Evolutionary conservation across 2,888 invertebrate species (phyloP).

Genomic region (Drosophila subsilvestris): DNA sequence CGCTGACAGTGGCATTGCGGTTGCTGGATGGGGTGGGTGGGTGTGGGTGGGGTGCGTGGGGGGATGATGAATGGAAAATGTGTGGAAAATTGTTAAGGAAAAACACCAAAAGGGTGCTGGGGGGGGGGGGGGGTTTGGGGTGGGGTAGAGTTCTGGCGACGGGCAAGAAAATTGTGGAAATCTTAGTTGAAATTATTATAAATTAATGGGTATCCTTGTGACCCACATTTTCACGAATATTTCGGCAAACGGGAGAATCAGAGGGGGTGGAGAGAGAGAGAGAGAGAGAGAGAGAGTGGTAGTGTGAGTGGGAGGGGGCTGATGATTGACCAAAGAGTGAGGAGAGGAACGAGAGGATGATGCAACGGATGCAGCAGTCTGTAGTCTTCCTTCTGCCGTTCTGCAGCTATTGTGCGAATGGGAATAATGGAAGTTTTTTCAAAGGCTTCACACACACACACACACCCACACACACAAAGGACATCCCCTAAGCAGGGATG

Average conservation of each 20-base stretch:
- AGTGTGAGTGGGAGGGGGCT: neutral
- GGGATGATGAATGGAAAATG: conserved; percentile 76
- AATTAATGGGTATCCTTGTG: conserved; percentile 79
- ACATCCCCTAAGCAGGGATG: conserved; percentile 57
- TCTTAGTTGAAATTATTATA: conserved; percentile 80
- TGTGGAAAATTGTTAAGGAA: conserved; percentile 74
- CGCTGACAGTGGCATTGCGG: conserved; percentile 76
- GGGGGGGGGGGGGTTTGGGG: neutral
- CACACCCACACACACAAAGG: conserved; percentile 18
- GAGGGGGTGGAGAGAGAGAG: no score
- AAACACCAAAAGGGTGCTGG: conserved; percentile 32
- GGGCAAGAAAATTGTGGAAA: conserved; percentile 75
- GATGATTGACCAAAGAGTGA: conserved; percentile 17
- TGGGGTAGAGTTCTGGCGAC: conserved; percentile 4
- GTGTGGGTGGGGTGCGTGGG: neutral
- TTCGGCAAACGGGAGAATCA: conserved; percentile 61
- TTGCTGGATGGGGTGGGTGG: neutral
- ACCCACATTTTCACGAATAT: conserved; percentile 72
- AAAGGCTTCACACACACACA: conserved; percentile 27
- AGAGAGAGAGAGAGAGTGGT: conserved; percentile 10
- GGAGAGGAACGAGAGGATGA: conserved; percentile 15
- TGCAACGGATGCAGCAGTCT: conserved; percentile 28
- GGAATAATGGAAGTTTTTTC: conserved; percentile 51
- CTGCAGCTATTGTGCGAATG: conserved; percentile 53
- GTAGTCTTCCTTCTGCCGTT: conserved; percentile 37